Percentiles rank a stretch among this genome's conserved stretches.
Evolutionary conservation across 2,888 invertebrate genomes (phyloP).

Genomic region (Mythimna impura): DNA sequence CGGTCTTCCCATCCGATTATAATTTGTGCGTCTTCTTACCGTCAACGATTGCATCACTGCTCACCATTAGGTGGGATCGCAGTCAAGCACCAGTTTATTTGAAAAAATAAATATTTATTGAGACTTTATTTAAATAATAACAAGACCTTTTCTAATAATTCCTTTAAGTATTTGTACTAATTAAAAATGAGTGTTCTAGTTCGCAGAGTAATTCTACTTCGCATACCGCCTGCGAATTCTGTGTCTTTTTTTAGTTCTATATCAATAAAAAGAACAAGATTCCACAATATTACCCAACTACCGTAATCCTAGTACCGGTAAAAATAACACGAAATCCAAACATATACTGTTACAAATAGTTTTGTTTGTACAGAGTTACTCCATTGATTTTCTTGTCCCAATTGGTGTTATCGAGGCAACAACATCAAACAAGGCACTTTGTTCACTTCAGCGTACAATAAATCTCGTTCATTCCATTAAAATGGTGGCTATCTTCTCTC

Average conservation of each 20-base stretch:
- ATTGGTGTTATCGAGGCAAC: constrained; percentile 25
- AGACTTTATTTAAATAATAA: too few species aligned
- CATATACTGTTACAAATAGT: constrained; percentile 32
- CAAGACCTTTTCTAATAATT: too few species aligned
- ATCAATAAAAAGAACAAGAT: not conserved
- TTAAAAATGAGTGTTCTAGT: too few species aligned
- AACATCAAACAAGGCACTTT: constrained; percentile 43
- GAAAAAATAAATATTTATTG: too few species aligned
- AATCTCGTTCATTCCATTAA: constrained; percentile 42
- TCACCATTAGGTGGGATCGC: too few species aligned
- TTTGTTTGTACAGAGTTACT: constrained; percentile 28
- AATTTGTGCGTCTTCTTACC: too few species aligned
- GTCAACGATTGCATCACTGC: too few species aligned
- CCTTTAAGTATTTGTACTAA: too few species aligned
- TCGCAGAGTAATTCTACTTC: not conserved
- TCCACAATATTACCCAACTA: not conserved
- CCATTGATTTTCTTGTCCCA: constrained; percentile 28
- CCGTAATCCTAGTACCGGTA: constrained; percentile 1
- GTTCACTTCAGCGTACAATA: constrained; percentile 35
- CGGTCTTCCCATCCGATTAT: too few species aligned
- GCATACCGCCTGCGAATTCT: not conserved
- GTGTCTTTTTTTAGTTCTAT: not conserved
- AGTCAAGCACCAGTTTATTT: too few species aligned
- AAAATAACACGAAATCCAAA: constrained; percentile 26
- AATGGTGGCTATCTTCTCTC: constrained; percentile 18